These are phyloP conservation scores for Dreissena rostriformis DNA, from an alignment of 1,140 invertebrate species.

Conservation along the genomic window DNA sequence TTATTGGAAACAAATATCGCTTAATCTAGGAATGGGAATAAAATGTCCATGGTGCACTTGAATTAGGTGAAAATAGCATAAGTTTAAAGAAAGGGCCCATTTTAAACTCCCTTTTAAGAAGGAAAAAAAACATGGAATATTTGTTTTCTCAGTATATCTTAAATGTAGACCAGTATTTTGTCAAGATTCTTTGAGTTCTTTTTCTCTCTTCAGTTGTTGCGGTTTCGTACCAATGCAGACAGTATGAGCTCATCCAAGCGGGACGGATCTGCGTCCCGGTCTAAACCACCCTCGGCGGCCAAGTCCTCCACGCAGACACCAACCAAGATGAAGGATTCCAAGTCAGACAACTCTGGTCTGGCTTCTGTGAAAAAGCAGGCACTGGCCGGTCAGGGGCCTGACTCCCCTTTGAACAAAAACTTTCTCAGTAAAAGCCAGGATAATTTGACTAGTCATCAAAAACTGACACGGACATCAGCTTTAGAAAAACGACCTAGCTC, in stretches of 20 bases:
- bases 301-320: slow-evolving; percentile 61
- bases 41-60: no score
- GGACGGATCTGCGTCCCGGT: slow-evolving; percentile 12
- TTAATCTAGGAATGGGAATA: no score
- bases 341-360: slow-evolving; percentile 67
- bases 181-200: neutral
- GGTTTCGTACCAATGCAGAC: slow-evolving; percentile 33
- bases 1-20: no score
- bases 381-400: slow-evolving; percentile 29
- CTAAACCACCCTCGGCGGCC: slow-evolving; percentile 13
- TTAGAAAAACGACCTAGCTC: slow-evolving; percentile 66
- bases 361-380: slow-evolving; percentile 55
- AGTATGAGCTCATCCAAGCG: slow-evolving; percentile 54
- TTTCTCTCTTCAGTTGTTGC: slow-evolving; percentile 37
- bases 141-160: neutral
- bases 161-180: neutral
- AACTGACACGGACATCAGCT: slow-evolving; percentile 66
- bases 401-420: slow-evolving; percentile 63
- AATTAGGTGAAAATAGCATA: no score
- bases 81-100: no score
- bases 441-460: slow-evolving; percentile 74
- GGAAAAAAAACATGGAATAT: no score
- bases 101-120: no score
- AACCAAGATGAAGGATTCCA: slow-evolving; percentile 71
- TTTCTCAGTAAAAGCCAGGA: slow-evolving; percentile 81